phyloP scores from a whole-genome alignment of 1,140 invertebrate species.

The Trissolcus basalis region DNA sequence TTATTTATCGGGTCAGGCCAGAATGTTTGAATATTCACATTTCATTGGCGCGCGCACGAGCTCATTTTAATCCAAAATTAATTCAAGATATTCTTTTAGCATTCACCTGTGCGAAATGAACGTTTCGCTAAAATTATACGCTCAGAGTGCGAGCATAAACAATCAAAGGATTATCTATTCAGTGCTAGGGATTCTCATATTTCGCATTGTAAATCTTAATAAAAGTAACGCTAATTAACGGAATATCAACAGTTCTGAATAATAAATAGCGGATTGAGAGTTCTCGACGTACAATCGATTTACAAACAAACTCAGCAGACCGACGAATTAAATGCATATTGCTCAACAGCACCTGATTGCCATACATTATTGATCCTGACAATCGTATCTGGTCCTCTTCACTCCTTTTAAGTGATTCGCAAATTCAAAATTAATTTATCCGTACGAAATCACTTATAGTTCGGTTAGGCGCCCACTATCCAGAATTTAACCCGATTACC shows the following conservation, averaged over 20 bases:
- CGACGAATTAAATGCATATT: constrained; percentile 48
- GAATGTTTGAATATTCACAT: too few relatives aligned
- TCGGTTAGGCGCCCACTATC: not conserved
- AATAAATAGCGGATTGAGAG: constrained; percentile 24
- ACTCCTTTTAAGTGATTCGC: constrained; percentile 35
- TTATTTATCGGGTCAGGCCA: too few relatives aligned
- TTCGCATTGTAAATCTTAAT: constrained; percentile 25
- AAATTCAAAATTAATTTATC: constrained; percentile 44
- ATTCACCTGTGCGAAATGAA: too few relatives aligned
- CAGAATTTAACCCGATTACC: not conserved
- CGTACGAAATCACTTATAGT: too few relatives aligned
- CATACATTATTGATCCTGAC: constrained; percentile 35
- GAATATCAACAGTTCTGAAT: constrained; percentile 25
- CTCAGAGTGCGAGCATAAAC: too few relatives aligned
- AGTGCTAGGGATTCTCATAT: not conserved
- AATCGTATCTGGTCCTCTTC: constrained; percentile 4
- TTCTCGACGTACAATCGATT: constrained; percentile 27
- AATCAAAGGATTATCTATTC: not conserved
- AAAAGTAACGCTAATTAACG: constrained; percentile 17
- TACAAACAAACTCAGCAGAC: constrained; percentile 7
- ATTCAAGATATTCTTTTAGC: too few relatives aligned
- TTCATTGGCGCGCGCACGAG: too few relatives aligned
- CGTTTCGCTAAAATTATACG: too few relatives aligned
- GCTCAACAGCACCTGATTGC: constrained; percentile 34
- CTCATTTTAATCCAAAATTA: too few relatives aligned